phyloP scores from a whole-genome alignment of 2,888 invertebrate species.

The Nomada fucata region DNA sequence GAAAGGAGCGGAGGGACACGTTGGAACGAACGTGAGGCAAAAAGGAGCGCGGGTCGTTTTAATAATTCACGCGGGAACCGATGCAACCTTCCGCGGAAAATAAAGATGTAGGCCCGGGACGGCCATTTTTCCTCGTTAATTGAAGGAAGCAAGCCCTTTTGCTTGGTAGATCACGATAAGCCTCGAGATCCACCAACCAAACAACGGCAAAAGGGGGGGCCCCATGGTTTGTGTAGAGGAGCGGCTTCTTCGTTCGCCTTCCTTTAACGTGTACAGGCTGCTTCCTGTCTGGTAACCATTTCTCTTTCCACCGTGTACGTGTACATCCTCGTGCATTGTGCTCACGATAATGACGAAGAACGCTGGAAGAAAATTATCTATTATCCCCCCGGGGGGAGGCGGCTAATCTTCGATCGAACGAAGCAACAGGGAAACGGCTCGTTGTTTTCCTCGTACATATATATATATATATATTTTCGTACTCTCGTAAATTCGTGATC shows the following conservation, averaged over 20 bases:
- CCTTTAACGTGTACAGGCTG: slow-evolving; percentile 67
- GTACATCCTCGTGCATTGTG: slow-evolving; percentile 55
- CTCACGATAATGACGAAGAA: slow-evolving; percentile 54
- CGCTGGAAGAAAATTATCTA: slow-evolving; percentile 50
- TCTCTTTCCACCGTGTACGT: slow-evolving; percentile 64
- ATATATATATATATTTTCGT: neutral
- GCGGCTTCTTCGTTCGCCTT: slow-evolving; percentile 71
- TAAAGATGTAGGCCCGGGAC: slow-evolving; percentile 66
- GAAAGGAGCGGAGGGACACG: neutral
- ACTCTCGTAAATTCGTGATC: neutral
- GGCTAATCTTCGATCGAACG: slow-evolving; percentile 7
- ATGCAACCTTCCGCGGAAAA: slow-evolving; percentile 55
- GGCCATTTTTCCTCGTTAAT: slow-evolving; percentile 74
- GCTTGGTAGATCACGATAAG: slow-evolving; percentile 76
- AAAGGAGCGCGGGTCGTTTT: slow-evolving; percentile 33
- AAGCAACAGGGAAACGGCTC: neutral
- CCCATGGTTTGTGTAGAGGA: slow-evolving; percentile 58
- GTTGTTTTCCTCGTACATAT: neutral
- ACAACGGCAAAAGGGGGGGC: slow-evolving; percentile 56
- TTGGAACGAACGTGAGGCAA: too few relatives aligned
- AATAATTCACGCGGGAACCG: slow-evolving; percentile 58
- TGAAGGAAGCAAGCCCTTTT: slow-evolving; percentile 74
- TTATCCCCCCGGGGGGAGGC: slow-evolving; percentile 21
- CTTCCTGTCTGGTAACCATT: slow-evolving; percentile 77
- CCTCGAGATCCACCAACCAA: slow-evolving; percentile 72